Evolutionary conservation across 2,797 vertebrate species (phyloP), one percentile per base, ranked within the genome.

Genomic region (Podarcis siculus): DNA sequence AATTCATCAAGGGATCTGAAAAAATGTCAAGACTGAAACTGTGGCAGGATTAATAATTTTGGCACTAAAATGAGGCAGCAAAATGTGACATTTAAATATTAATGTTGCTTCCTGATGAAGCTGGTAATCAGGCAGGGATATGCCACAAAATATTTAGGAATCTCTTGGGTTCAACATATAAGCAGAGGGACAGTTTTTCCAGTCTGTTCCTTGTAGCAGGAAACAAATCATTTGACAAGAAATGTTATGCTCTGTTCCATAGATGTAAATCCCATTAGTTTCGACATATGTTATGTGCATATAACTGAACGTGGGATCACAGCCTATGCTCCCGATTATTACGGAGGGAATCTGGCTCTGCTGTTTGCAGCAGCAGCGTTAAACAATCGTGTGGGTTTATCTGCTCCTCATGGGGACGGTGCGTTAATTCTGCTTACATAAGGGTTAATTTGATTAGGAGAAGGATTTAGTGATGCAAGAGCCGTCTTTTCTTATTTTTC

Each of bases 371-470:
- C 13, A 92, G 2, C 67, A 2, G 0, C 37, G 71, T 42, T 80
- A 82, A 86, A 64, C 72, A 66, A 79, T 37, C 73, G 66, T 82
- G 4, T 71, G 8, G n/a, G 3, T 58, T 94, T 86, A 89, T 91
- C 78, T 90, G 21, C 8, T 91, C 89, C 86, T 92, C 86, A 76
- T 35, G 49, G 75, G 32, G 90, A 89, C 87, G 86, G 89, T 55
- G 27, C 0, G 0, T 37, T 90, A 45, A 17, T 3, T 86, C 15
- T 15, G 19, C 76, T 89, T 91, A 76, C 83, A 35, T 84, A 86
- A 91, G 91, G 67, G 86, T 93, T 92, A 92, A 92, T 93, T 87
- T 90, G 23, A 85, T 93, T 86, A 90, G 86, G 42, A 84, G 1
- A 88, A 79, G 30, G 10, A 81, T 89, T 89, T 89, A 42, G 19